Base-by-base conservation (phyloP, 2,888 invertebrate genomes). In the Dusona sp. region DNA sequence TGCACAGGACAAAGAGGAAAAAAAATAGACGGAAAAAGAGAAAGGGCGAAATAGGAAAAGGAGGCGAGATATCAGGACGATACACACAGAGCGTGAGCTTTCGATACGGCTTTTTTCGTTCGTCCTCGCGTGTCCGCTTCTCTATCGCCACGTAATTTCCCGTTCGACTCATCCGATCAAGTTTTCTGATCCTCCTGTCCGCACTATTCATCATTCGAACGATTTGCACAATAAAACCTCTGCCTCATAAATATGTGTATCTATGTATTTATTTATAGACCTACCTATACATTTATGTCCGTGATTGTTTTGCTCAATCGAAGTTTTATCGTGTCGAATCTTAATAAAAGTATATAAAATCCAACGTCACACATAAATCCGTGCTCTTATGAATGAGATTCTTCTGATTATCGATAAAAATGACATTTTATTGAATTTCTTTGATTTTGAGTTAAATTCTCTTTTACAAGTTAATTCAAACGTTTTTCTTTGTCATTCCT, bases 161-260 rank as follows among this genome's bases (percentile, higher is more conserved):
- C 79, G 67, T 67, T 80, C 72, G 72, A 33, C 75, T 67, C 48
- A 73, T 68, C 77, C 85, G 85, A 77, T 85, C 85, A 82, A 82
- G 77, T 79, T 48, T 38, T 85, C 61, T 38, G 85, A 85, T 85
- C 67, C 72, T 74, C 68, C 82, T 74, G 51, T 79, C 82, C 61
- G 70, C 79, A 57, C 81, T 82, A 82, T 82, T 73, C 51, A 79
- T 75, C 80, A 65, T 51, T 25, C 8, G 13, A 38, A 80, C 61
- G 19, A 72, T 72, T 33, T 54, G 48, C 11, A 67, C 65, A 73
- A 74, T 65, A 48, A 74, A 51, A 54, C 64, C 36, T 42, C 22
- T 25, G 61, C 54, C 48, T 65, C 42, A 48, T 72, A 25, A 67
- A 54, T 19, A 54, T 70, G 3, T 33, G 13, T 51, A 65, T 51